A percentile compares a stretch with the other conserved stretches of the same genome.
These are phyloP conservation scores for Urocitellus parryii DNA, from an alignment of 2,113 vertebrate species.

Conservation along the genomic window DNA sequence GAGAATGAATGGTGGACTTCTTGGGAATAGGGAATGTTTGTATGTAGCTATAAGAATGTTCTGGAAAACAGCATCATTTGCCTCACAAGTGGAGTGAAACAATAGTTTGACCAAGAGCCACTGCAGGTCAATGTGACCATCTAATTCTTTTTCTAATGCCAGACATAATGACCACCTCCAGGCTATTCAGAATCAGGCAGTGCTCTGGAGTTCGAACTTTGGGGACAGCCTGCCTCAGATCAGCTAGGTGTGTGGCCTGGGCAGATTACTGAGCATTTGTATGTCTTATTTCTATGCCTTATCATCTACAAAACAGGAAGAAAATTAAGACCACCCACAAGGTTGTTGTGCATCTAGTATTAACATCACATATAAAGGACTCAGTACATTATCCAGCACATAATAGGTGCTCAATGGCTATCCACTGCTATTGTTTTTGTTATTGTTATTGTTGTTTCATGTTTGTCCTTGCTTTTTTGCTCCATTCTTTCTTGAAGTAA, in stretches of 20 bases:
- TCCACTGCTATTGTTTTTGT: not conserved
- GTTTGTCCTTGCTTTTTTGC: not conserved
- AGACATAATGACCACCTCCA: not conserved
- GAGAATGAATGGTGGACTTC: not conserved
- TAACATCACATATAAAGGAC: not conserved
- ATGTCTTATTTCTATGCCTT: not conserved
- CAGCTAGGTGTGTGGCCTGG: not conserved
- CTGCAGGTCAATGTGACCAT: not conserved
- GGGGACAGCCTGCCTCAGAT: not conserved
- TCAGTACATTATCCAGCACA: not conserved
- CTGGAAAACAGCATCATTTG: conserved; percentile 21
- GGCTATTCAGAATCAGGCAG: not conserved
- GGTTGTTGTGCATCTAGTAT: not conserved
- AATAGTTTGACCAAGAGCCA: not conserved
- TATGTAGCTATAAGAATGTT: not conserved
- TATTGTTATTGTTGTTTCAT: not conserved
- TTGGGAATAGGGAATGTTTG: not conserved
- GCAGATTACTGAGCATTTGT: not conserved
- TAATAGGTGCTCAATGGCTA: not conserved
- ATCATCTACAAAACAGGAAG: not conserved
- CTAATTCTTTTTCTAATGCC: not conserved
- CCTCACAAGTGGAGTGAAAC: not conserved
- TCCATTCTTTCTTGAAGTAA: conserved; percentile 28
- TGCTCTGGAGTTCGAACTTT: too few relatives aligned
- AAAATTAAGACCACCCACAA: not conserved